phyloP scores from a whole-genome alignment of 2,113 vertebrate genomes.

The Muscicapa adusta region DNA sequence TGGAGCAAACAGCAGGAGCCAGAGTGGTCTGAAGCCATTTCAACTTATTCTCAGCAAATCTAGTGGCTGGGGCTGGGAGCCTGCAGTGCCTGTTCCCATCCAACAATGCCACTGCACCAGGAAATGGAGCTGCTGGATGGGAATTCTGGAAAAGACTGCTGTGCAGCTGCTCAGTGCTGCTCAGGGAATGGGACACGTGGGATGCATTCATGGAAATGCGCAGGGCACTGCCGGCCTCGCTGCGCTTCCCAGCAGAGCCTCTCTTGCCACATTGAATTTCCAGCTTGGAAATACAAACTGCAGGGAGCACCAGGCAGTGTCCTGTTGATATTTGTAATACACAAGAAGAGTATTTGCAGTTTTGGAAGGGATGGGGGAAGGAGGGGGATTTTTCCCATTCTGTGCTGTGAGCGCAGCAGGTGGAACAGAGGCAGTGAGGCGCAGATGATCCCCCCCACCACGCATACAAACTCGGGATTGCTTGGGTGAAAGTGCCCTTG shows the following conservation, averaged over 20 bases:
- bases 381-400: background rate
- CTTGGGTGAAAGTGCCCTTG: conserved; percentile 19
- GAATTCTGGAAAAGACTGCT: conserved; percentile 17
- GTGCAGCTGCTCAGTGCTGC: conserved; percentile 21
- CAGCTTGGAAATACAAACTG: background rate
- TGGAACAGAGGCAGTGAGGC: conserved; percentile 37
- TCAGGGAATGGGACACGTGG: background rate
- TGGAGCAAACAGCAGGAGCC: background rate
- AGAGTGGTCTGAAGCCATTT: background rate
- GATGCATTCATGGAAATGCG: background rate
- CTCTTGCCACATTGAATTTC: background rate
- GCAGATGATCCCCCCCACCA: conserved; percentile 33
- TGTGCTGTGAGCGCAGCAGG: background rate
- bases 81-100: background rate
- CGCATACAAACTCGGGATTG: background rate
- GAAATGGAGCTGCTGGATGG: conserved; percentile 30
- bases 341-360: background rate
- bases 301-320: background rate
- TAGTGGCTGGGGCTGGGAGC: background rate
- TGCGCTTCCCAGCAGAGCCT: background rate
- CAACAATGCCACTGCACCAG: conserved; percentile 15
- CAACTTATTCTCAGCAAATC: conserved; percentile 16
- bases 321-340: rapidly evolving
- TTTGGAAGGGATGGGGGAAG: rapidly evolving
- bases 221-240: background rate